Evolutionary conservation across 1,140 invertebrate genomes (phyloP).

Genomic region (Saccostrea cuccullata): DNA sequence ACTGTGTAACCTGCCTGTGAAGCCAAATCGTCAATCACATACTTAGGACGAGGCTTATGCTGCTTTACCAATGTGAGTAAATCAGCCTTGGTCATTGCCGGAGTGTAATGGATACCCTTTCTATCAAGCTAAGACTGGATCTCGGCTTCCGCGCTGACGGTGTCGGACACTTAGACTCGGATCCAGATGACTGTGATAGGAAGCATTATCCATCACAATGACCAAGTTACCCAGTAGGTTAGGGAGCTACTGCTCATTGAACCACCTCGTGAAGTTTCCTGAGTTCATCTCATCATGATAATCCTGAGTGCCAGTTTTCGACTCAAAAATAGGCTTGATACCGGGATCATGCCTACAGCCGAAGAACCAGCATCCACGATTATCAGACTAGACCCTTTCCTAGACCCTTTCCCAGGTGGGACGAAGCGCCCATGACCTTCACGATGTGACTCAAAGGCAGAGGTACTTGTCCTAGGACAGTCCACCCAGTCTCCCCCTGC

Average conservation of each 20-base stretch:
- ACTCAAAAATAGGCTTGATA: constrained; percentile 7
- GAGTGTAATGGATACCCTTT: constrained; percentile 17
- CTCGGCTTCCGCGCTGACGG: not conserved
- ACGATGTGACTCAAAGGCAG: too few species aligned
- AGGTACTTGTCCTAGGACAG: too few species aligned
- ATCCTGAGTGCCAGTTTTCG: constrained; percentile 26
- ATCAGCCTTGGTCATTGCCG: constrained; percentile 10
- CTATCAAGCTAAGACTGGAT: constrained; percentile 38
- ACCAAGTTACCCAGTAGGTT: not conserved
- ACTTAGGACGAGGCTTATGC: not conserved
- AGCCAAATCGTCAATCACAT: too few species aligned
- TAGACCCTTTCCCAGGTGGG: not conserved
- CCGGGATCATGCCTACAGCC: not conserved
- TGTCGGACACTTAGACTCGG: constrained; percentile 10
- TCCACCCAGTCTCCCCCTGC: too few species aligned
- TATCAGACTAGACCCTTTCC: constrained; percentile 27
- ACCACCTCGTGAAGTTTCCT: too few species aligned
- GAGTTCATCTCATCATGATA: constrained; percentile 28
- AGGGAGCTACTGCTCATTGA: not conserved
- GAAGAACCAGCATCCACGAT: constrained; percentile 7
- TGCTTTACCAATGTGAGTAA: too few species aligned
- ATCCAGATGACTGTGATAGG: constrained; percentile 35
- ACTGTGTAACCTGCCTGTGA: too few species aligned
- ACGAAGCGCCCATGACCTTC: not conserved
- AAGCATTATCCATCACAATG: constrained; percentile 41